Base-by-base conservation (phyloP, 2,888 invertebrate species). In the Catonia carolina region DNA sequence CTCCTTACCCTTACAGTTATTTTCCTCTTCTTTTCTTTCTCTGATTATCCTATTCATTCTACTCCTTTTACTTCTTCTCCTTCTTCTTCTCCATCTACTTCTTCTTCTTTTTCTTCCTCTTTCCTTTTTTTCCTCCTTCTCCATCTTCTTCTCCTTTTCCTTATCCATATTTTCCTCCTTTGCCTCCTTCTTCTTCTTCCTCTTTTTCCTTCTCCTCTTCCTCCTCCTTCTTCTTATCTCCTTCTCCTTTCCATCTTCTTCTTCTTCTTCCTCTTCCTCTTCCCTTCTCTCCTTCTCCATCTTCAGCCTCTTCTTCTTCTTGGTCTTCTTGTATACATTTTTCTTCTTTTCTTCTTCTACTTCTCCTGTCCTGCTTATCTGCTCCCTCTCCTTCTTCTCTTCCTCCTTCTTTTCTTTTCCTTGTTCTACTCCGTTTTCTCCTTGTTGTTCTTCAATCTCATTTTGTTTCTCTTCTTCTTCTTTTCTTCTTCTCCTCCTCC, bases 401-500 rank as follows among this genome's bases (percentile, higher is more conserved):
- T 15, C 3, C 31, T 54, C 47, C 17, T 14, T 45, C 42, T 45
- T 31, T 27, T 18, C 20, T 17, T 17, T 14, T n/a, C 37, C 12
- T 15, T 35, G 33, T 50, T 22, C 22, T 22, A 35, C 22, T 49
- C 18, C 22, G 10, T 20, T 14, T 36, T 14, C 15, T 10, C 14
- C 23, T 49, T 31, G 6, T 22, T 33, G 36, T 35, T 18, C 10
- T 22, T 15, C 36, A 14, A 18, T 33, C 36, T 35, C 37, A 15
- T n/a, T 55, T 35, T 20, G 37, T 51, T 31, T 23, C 36, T 36
- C 56, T 35, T 23, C 52, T 27, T 52, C 51, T 56, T 33, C 41
- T 14, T 52, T 27, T 23, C 20, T 39, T 27, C n/a, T 31, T 51
- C 27, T 39, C 14, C 39, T 41, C 15, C 22, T 27, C 41, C 12